Base-by-base conservation (phyloP, 1,140 invertebrate genomes). In the Drosophila pandora region DNA sequence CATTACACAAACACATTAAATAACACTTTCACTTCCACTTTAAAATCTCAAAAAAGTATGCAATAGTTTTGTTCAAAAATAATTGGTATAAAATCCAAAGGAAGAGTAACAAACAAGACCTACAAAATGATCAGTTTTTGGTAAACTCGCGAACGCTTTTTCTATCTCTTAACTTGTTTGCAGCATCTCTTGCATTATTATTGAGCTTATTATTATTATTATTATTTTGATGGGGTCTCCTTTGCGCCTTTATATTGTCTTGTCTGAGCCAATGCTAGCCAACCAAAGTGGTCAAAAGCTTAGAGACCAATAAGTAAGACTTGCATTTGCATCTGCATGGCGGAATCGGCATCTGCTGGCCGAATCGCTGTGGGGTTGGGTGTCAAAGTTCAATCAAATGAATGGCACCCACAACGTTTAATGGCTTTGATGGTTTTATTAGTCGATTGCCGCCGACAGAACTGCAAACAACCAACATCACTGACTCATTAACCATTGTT, bases 371-470 rank as follows among this genome's bases (percentile, higher is more conserved):
- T 69, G 63, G 76, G 58, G 58, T 64, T 60, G 43, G 58, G 78
- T 65, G 61, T 85, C 83, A 87, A 57, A 85, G 82, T 87, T 85
- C 82, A 85, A 68, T 70, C 82, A 85, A 85, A 85, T 85, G 82
- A 85, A 85, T 85, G 83, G 82, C 82, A 87, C 82, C 82, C 82
- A 82, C 83, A 88, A 88, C 83, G 71, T 82, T 88, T 87, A 87
- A 87, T 87, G 78, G 70, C 67, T 88, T 87, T 87, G 82, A 87
- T 87, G 82, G 82, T 87, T 87, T 87, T 87, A 87, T 87, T 87
- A 87, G 81, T 45, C 68, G 49, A 70, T 77, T 80, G 81, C 77
- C 77, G 74, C 79, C 62, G 79, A 74, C 70, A 75, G 57, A 49
- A 54, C 48, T 55, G 45, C 48, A 43, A 49, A 52, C 57, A 67